Conservation (phyloP, 2,113 vertebrate genomes). For the Carollia perspicillata region DNA sequence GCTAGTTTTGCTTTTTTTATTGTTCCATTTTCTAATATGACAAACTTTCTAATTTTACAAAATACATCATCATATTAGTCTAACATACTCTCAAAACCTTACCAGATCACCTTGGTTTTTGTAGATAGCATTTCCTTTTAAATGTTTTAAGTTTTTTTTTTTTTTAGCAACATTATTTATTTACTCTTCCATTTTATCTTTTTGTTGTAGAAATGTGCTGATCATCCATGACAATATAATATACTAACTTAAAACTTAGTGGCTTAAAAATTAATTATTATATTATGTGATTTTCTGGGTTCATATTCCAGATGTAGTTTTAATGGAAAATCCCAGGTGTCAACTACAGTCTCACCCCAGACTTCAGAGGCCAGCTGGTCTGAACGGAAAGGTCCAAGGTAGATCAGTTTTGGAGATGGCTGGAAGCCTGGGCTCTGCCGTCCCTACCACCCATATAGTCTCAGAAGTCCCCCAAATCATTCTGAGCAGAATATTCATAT, state of each 20-base stretch:
- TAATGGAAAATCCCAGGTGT: background rate
- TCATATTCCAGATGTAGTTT: background rate
- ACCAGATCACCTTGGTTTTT: background rate
- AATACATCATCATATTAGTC: background rate
- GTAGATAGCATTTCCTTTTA: background rate
- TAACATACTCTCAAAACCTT: background rate
- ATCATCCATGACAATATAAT: background rate
- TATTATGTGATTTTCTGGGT: background rate
- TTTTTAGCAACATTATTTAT: background rate
- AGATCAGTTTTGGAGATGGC: background rate
- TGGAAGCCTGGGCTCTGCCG: fast-evolving
- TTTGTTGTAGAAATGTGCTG: background rate
- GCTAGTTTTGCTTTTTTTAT: background rate
- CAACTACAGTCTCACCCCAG: background rate
- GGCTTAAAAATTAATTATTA: background rate
- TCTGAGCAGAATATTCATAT: background rate
- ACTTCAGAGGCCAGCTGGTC: background rate
- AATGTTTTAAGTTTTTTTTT: background rate
- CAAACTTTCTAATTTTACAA: background rate
- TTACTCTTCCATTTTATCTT: background rate
- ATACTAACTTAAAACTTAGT: background rate
- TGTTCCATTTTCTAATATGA: background rate
- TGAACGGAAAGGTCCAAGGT: background rate
- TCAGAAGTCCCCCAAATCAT: fast-evolving
- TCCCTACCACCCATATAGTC: too few species aligned